Evolutionary conservation across 1,140 invertebrate species (phyloP).

Genomic region (Cheumatopsyche charites): DNA sequence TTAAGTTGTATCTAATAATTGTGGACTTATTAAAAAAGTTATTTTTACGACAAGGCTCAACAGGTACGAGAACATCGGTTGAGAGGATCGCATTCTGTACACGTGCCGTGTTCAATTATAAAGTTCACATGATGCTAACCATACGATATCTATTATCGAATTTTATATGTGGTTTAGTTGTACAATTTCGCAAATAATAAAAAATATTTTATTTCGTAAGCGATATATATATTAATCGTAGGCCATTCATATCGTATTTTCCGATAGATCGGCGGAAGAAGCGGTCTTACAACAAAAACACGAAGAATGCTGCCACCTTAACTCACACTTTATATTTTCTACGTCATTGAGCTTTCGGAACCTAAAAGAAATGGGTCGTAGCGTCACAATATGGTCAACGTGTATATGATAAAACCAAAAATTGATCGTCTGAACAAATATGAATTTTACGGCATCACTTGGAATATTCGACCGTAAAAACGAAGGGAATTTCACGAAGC

Average conservation of each 20-base stretch:
- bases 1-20: no score
- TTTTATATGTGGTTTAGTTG: no score
- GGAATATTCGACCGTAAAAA: constrained; percentile 5
- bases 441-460: constrained; percentile 11
- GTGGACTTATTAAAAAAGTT: no score
- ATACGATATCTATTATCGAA: no score
- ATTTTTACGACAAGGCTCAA: no score
- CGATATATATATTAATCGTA: not conserved
- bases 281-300: not conserved
- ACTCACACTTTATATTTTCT: constrained; percentile 33
- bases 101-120: no score
- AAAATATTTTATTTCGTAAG: no score
- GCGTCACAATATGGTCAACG: constrained; percentile 26
- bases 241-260: constrained; percentile 13
- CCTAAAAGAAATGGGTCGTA: constrained; percentile 26
- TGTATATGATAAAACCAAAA: constrained; percentile 26
- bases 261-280: constrained; percentile 18
- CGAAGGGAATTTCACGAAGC: no score
- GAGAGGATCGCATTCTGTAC: no score
- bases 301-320: constrained; percentile 21
- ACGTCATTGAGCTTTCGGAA: constrained; percentile 27
- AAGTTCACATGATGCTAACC: no score
- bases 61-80: no score
- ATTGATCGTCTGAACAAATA: constrained; percentile 19
- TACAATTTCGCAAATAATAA: no score